phyloP scores from a whole-genome alignment of 1,140 invertebrate species.

The Bursaphelenchus mucronatus region DNA sequence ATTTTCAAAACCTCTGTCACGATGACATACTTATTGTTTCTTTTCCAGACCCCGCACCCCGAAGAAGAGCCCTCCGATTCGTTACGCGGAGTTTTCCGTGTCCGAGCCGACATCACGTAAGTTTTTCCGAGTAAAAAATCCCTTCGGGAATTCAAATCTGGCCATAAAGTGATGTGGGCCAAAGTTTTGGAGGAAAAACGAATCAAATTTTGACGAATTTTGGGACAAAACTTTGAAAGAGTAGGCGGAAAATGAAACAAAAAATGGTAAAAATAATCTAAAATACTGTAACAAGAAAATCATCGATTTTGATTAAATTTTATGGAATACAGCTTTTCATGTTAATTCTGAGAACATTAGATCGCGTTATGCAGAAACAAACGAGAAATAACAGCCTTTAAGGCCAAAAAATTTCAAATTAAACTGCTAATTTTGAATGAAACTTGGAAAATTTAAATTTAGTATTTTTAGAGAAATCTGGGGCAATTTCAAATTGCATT shows the following conservation, averaged over 20 bases:
- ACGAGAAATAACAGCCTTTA: no score
- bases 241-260: neutral
- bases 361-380: no score
- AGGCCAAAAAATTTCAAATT: no score
- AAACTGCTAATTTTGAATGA: no score
- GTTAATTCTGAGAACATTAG: no score
- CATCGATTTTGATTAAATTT: no score
- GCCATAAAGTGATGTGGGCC: neutral
- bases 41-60: neutral
- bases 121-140: neutral
- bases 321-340: no score
- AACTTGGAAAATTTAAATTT: no score
- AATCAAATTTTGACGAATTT: slow-evolving; percentile 2
- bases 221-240: neutral
- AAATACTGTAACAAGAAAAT: no score
- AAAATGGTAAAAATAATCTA: neutral
- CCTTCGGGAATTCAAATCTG: neutral
- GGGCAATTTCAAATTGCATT: no score
- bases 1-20: neutral
- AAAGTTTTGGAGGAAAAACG: no score
- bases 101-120: slow-evolving; percentile 9
- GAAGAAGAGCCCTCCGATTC: slow-evolving; percentile 2
- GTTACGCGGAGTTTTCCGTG: neutral
- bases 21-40: neutral
- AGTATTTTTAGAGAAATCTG: no score